phyloP scores from a whole-genome alignment of 2,888 invertebrate genomes.

The Lottia gigantea region DNA sequence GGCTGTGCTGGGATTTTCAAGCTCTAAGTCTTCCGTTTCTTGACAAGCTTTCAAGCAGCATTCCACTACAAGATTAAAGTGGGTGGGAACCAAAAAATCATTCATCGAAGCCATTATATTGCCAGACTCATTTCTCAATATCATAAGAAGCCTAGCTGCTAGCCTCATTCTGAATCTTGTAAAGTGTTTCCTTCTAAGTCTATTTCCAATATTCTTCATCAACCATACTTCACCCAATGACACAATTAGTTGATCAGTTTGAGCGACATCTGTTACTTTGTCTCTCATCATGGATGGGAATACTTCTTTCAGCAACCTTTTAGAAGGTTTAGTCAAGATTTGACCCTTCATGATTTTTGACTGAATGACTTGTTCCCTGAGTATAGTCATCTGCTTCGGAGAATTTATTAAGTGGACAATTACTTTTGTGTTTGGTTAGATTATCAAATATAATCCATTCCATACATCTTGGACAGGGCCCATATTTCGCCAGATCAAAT shows the following conservation, averaged over 20 bases:
- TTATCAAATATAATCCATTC: neutral
- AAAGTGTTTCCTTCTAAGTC: slow-evolving; percentile 2
- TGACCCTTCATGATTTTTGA: neutral
- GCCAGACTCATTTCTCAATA: too few species aligned
- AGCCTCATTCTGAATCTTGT: neutral
- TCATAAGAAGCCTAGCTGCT: too few species aligned
- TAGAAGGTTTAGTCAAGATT: neutral
- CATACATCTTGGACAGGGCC: neutral
- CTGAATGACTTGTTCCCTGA: neutral
- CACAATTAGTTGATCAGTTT: neutral
- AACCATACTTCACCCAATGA: neutral
- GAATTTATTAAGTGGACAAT: too few species aligned
- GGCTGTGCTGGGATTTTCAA: too few species aligned
- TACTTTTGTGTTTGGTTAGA: neutral
- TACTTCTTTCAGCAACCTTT: neutral
- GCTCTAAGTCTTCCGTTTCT: too few species aligned
- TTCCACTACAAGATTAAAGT: too few species aligned
- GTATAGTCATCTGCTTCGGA: too few species aligned
- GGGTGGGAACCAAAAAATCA: too few species aligned
- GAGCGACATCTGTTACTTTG: neutral
- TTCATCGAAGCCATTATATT: too few species aligned
- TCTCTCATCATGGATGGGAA: neutral
- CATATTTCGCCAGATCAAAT: neutral
- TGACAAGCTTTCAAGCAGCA: too few species aligned
- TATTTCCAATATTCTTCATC: slow-evolving; percentile 1